These are phyloP conservation scores for Eulimnadia texana DNA, from an alignment of 1,140 invertebrate genomes.

Conservation along the genomic window DNA sequence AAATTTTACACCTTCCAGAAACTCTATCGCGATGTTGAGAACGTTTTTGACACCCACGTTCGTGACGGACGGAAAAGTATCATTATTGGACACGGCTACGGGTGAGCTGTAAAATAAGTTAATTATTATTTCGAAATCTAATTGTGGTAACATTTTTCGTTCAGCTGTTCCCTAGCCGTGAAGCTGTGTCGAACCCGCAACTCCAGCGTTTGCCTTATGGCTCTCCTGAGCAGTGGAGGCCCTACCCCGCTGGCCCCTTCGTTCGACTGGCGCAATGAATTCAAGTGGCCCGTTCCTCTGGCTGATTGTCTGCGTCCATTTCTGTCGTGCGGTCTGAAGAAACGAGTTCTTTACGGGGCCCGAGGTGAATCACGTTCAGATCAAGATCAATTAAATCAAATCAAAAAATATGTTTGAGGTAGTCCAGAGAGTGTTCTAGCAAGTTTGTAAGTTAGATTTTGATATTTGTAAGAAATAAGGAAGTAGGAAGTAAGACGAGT, in stretches of 20 bases:
- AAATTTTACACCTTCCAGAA: slow-evolving; percentile 47
- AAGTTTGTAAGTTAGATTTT: no score
- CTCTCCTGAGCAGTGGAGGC: slow-evolving; percentile 53
- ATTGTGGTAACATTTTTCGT: background rate
- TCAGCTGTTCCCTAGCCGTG: slow-evolving; percentile 50
- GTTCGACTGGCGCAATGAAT: slow-evolving; percentile 17
- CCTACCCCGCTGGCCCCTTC: slow-evolving; percentile 51
- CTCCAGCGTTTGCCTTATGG: slow-evolving; percentile 42
- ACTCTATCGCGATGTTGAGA: slow-evolving; percentile 42
- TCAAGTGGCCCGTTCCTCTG: slow-evolving; percentile 12
- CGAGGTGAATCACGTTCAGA: background rate
- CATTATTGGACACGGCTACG: slow-evolving; percentile 46
- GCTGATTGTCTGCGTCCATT: slow-evolving; percentile 6
- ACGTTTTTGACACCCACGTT: slow-evolving; percentile 42
- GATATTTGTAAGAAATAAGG: no score
- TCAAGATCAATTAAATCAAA: slow-evolving; percentile 14
- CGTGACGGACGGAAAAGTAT: slow-evolving; percentile 31
- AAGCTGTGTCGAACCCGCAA: slow-evolving; percentile 45
- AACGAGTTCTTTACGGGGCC: slow-evolving; percentile 1
- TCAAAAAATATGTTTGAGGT: no score
- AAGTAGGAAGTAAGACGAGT: no score
- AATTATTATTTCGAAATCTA: background rate
- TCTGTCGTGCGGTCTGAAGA: slow-evolving; percentile 2
- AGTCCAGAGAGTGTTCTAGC: no score
- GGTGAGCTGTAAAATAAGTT: slow-evolving; percentile 29